A percentile compares a stretch with the other conserved stretches of the same genome.
Evolutionary conservation across 2,888 invertebrate species (phyloP).

Genomic region (Cotesia congregata): DNA sequence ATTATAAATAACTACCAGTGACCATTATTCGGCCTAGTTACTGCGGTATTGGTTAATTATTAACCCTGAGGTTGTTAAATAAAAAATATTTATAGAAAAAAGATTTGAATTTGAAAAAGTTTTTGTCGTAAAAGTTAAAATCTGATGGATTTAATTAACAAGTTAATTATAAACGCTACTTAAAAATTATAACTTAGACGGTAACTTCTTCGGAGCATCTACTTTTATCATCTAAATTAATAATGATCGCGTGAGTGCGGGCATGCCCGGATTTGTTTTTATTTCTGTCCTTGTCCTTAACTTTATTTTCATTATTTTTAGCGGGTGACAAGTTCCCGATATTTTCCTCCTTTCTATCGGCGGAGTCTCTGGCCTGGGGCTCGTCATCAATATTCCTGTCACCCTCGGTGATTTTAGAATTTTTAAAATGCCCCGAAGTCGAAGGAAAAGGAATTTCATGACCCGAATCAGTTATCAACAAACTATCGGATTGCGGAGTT

Average conservation of each 20-base stretch:
- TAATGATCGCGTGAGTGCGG: constrained; percentile 82
- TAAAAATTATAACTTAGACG: constrained; percentile 71
- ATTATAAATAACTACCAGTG: too few relatives aligned
- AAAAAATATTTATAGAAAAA: too few relatives aligned
- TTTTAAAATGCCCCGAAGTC: not conserved
- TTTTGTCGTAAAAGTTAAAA: too few relatives aligned
- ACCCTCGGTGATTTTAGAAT: constrained; percentile 6
- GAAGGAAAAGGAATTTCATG: not conserved
- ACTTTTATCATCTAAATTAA: constrained; percentile 85
- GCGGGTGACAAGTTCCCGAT: not conserved
- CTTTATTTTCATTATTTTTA: constrained; percentile 42
- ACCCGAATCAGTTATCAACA: not conserved
- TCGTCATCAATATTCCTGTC: constrained; percentile 28
- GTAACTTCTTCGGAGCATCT: constrained; percentile 87
- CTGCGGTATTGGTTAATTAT: too few relatives aligned
- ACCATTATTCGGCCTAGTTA: too few relatives aligned
- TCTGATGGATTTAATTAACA: too few relatives aligned
- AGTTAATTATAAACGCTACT: too few relatives aligned
- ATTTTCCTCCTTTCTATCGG: not conserved
- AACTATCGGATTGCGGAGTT: not conserved
- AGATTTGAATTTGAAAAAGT: too few relatives aligned
- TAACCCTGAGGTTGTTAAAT: too few relatives aligned
- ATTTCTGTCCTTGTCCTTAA: constrained; percentile 50
- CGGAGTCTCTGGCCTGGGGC: too few relatives aligned
- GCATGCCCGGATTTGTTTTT: constrained; percentile 76